A percentile compares a stretch with the other conserved stretches of the same genome.
Conservation (phyloP, 2,113 vertebrate species). For the Cynocephalus volans region DNA sequence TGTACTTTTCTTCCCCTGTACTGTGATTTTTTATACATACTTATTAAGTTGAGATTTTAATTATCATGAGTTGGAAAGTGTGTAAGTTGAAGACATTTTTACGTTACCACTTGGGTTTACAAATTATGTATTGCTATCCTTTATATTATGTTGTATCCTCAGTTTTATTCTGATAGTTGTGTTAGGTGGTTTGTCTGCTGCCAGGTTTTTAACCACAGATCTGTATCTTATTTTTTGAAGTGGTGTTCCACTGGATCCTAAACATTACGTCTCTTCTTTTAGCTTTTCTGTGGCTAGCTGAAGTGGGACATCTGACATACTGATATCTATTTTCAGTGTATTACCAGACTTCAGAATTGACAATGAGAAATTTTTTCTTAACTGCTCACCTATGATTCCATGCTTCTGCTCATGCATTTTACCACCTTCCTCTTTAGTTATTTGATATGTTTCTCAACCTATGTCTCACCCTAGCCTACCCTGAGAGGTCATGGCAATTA, state of each 20-base stretch:
- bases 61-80: conserved; percentile 34
- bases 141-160: neutral
- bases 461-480: neutral
- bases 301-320: neutral
- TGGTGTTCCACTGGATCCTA: neutral
- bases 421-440: conserved; percentile 16
- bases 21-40: neutral
- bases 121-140: neutral
- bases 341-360: conserved; percentile 42
- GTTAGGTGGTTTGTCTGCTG: neutral
- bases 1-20: neutral
- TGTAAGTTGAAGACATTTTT: neutral
- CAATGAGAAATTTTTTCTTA: conserved; percentile 47
- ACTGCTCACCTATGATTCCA: neutral
- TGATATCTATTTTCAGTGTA: neutral
- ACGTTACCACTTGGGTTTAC: neutral
- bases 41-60: conserved; percentile 28
- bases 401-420: neutral
- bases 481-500: conserved; percentile 23
- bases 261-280: neutral
- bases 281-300: conserved; percentile 39
- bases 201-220: neutral
- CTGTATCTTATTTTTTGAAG: neutral
- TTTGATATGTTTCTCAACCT: conserved; percentile 4
- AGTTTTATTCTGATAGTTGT: neutral